Conservation (phyloP, 2,797 vertebrate genomes). For the Propithecus perrieri region DNA sequence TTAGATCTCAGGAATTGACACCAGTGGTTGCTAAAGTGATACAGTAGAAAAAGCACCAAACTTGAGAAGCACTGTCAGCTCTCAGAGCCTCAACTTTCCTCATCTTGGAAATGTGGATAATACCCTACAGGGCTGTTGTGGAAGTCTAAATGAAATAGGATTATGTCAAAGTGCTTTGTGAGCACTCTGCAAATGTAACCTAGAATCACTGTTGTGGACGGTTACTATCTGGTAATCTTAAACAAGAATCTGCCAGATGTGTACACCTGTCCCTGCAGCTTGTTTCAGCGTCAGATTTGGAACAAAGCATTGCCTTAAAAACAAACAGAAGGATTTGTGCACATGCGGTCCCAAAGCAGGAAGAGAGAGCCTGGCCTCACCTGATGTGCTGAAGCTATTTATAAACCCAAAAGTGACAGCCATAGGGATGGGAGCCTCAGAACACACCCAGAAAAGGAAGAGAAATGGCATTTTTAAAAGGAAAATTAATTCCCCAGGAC, state of each 20-base stretch:
- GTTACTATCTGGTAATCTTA: neutral
- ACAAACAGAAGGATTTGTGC: slow-evolving; percentile 32
- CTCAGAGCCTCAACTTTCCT: slow-evolving; percentile 38
- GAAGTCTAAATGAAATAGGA: neutral
- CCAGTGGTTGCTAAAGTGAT: neutral
- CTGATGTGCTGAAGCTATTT: slow-evolving; percentile 67
- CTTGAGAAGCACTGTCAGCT: neutral
- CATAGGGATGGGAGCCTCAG: neutral
- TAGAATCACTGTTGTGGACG: neutral
- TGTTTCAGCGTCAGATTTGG: neutral
- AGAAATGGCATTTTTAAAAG: slow-evolving; percentile 36
- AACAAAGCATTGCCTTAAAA: slow-evolving; percentile 33
- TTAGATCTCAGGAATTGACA: neutral
- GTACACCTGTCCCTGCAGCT: neutral
- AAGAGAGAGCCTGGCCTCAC: slow-evolving; percentile 55
- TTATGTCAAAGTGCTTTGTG: neutral
- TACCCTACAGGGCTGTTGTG: neutral
- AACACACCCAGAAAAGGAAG: neutral
- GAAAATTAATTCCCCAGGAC: slow-evolving; percentile 30
- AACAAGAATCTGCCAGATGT: slow-evolving; percentile 26
- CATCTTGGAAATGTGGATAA: neutral
- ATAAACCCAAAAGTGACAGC: slow-evolving; percentile 65
- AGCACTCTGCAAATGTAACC: neutral
- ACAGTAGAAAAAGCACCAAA: neutral
- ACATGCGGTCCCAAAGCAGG: neutral